Conservation (phyloP, 1,140 invertebrate species). For the Anthonomus grandis region DNA sequence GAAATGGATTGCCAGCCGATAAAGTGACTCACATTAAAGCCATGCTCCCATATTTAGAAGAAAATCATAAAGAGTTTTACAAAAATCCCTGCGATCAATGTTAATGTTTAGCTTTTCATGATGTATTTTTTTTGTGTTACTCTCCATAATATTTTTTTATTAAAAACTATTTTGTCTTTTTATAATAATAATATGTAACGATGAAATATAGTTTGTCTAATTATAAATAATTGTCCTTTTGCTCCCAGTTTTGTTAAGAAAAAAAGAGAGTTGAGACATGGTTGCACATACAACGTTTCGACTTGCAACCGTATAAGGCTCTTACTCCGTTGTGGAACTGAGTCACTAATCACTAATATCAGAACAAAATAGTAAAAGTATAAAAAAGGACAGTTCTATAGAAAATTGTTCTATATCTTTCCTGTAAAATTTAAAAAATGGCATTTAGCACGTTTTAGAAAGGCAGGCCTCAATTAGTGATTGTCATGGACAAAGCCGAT, state of each 20-base stretch:
- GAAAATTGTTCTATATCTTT: not conserved
- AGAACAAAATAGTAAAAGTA: not conserved
- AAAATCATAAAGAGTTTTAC: not conserved
- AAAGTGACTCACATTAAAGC: not conserved
- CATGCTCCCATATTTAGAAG: not conserved
- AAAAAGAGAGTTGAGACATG: not conserved
- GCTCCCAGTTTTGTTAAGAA: not conserved
- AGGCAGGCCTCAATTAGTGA: not conserved
- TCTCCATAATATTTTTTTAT: not conserved
- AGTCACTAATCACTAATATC: not conserved
- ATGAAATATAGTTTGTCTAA: too few relatives aligned
- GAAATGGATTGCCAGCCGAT: not conserved
- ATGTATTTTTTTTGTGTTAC: not conserved
- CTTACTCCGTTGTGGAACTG: not conserved
- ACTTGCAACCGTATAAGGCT: not conserved
- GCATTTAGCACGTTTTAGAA: not conserved
- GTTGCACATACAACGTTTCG: not conserved
- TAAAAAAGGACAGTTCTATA: not conserved
- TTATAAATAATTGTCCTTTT: too few relatives aligned
- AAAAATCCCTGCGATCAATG: not conserved
- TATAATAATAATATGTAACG: not conserved
- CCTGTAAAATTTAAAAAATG: not conserved
- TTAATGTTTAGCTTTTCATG: not conserved
- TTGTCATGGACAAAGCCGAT: too few relatives aligned
- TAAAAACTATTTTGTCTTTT: not conserved